Evolutionary conservation across 92 coral and sea anemone species (phyloP), one percentile per base, ranked within the genome.

Genomic region (Phenganax subtilis): DNA sequence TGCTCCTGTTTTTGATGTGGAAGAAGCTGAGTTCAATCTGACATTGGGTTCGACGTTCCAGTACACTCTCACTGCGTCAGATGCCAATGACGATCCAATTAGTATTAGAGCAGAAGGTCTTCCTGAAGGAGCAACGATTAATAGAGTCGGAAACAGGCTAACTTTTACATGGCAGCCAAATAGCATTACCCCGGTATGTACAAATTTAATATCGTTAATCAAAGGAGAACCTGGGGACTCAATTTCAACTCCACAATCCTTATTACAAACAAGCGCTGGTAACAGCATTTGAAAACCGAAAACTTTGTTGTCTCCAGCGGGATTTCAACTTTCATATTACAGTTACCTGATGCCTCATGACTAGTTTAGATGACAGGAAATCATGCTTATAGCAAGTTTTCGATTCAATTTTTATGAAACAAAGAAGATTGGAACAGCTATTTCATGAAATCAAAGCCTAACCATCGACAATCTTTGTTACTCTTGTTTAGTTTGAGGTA

Each of bases 401-500:
- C 47, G 47, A 1, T 37, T 37, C 47, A 37, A 37, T 37, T 37
- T 20, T 37, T 37, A 5, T 37, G 0, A 37, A 5, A 37, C 47
- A 37, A 37, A 37, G 47, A 37, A 37, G 47, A 37, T 37, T 37
- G 47, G 47, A 0, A 37, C 47, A 37, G 0, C 2, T 37, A 5
- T 37, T 37, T 37, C 47, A 37, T 37, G 47, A 37, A 37, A 37
- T 37, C 47, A 37, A 37, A 37, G 47, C 47, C 47, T 37, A 59
- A 59, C 16, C 6, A 10, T 59, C 20, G 17, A 61, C 67, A 79
- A 64, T 55, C 57, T 15, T 66, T 8, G 47, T 37, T 2, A 37
- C 37, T 62, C 16, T 71, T 57, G 63, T 81, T 20, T 58, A 91
- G 96, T 77, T 89, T 52, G 85, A 91, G 9, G 82, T 86, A 1